phyloP scores from a whole-genome alignment of 2,113 vertebrate species.

The Misgurnus anguillicaudatus region DNA sequence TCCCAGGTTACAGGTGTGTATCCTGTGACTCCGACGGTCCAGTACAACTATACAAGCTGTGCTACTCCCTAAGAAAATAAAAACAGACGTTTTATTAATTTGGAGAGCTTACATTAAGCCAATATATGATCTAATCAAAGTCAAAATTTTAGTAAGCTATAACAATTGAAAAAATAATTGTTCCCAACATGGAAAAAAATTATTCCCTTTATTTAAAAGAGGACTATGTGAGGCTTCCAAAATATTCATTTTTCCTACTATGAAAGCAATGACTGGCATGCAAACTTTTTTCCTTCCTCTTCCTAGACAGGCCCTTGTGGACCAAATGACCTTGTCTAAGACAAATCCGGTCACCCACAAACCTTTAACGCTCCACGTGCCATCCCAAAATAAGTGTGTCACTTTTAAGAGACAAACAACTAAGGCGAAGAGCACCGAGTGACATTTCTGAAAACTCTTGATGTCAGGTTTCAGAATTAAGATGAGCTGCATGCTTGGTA shows the following conservation, averaged over 20 bases:
- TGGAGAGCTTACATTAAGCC: too few species aligned
- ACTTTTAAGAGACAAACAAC: constrained; percentile 47
- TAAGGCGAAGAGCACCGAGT: constrained; percentile 12
- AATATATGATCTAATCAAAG: too few species aligned
- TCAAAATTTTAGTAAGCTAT: too few species aligned
- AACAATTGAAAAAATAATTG: too few species aligned
- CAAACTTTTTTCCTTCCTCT: too few species aligned
- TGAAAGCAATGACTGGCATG: too few species aligned
- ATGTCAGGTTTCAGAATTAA: constrained; percentile 53
- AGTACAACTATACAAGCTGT: constrained; percentile 91
- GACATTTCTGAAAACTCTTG: constrained; percentile 24
- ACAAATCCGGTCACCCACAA: constrained; percentile 48
- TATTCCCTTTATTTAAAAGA: too few species aligned
- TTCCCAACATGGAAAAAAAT: too few species aligned
- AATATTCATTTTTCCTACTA: too few species aligned
- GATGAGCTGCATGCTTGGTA: constrained; percentile 26
- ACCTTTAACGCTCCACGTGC: constrained; percentile 17
- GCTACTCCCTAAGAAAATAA: constrained; percentile 84
- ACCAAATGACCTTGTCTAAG: constrained; percentile 44
- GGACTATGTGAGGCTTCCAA: too few species aligned
- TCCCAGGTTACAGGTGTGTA: constrained; percentile 95
- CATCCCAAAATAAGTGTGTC: constrained; percentile 60
- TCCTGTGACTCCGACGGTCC: constrained; percentile 88
- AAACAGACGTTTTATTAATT: not conserved
- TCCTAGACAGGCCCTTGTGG: not conserved